Evolutionary conservation across 2,797 vertebrate genomes (phyloP), one percentile per base, ranked within the genome.

Genomic region (Hybognathus amarus): DNA sequence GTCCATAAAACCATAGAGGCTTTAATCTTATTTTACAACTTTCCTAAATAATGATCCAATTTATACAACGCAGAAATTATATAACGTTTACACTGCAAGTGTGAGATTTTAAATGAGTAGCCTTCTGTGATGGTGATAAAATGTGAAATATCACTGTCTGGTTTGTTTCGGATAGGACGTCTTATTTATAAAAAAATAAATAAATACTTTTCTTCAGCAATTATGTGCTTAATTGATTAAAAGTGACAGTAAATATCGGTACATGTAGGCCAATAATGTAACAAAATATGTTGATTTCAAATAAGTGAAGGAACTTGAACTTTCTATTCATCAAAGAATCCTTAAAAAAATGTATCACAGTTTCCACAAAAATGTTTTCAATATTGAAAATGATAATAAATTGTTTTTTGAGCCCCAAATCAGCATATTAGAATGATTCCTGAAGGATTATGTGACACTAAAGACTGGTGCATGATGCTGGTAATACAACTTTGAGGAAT

Each of bases 41-140:
- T 54, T 71, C n/a, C 40, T 40, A 40, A 33, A 59, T 59, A 42
- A 75, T 66, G 7, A 30, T 67, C 33, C 33, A 38, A 56, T 36
- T 68, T 30, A 67, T 40, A 68, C 3, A n/a, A 67, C 50, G 54
- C 50, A 67, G 63, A 77, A 2, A 83, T 83, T 59, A 77, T 42
- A 77, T 77, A 83, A 83, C 20, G 0, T 82, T 66, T 76, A 18
- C 63, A 68, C 63, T 22, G 45, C 45, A 82, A 66, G 70, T 79
- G 78, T 77, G 63, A 68, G 63, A 68, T 56, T 50, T 76, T 75
- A 56, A 83, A 45, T 42, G 38, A 76, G 38, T 22, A 45, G 73
- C 81, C 73, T 76, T 83, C 81, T 77, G 73, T 59, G 36, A 66
- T 83, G 38, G 71, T 69, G 64, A 77, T 77, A 77, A 77, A 77